Conservation (phyloP, 2,113 vertebrate genomes). For the Pagrus major region DNA sequence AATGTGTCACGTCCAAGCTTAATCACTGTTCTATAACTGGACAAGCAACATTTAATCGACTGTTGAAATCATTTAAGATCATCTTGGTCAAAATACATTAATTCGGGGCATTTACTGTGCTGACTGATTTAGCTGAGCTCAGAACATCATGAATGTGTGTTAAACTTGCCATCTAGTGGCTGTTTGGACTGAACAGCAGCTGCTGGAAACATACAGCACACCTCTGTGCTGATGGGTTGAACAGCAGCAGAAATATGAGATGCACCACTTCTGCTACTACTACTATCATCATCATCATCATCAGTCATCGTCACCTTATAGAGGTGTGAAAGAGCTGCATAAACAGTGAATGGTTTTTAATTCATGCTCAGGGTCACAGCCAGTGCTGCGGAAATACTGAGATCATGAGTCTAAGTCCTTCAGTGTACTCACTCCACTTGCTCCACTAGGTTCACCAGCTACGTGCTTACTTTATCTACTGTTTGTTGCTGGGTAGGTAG, state of each 20-base stretch:
- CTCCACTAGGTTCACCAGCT: no score
- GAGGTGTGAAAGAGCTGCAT: not conserved
- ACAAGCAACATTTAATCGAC: not conserved
- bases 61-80: not conserved
- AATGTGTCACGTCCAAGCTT: not conserved
- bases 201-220: not conserved
- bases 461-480: no score
- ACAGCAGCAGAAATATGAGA: not conserved
- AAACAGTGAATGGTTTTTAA: not conserved
- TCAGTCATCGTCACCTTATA: not conserved
- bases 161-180: slow-evolving; percentile 34
- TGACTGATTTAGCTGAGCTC: not conserved
- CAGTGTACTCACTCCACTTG: no score
- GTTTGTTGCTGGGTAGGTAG: no score
- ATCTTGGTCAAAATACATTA: not conserved
- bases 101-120: not conserved
- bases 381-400: not conserved
- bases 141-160: not conserved
- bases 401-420: not conserved
- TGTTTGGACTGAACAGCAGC: not conserved
- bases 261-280: not conserved
- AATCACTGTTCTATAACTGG: not conserved
- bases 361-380: not conserved
- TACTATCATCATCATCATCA: not conserved
- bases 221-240: not conserved